These are phyloP conservation scores for Drosophila sturtevanti DNA, from an alignment of 1,140 invertebrate genomes.

Conservation along the genomic window DNA sequence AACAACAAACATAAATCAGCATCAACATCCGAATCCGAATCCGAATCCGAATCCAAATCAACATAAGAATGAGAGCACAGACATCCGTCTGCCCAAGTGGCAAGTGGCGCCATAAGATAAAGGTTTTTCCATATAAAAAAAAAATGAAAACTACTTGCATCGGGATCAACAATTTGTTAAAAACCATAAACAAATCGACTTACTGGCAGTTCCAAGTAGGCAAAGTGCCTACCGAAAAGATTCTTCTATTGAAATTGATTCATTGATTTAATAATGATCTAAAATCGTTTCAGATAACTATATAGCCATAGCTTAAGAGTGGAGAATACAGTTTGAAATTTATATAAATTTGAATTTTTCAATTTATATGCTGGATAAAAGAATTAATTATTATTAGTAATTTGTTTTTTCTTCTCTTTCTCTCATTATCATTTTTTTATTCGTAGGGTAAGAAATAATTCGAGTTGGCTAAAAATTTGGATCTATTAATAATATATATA, in stretches of 20 bases:
- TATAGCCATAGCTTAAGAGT: too few species aligned
- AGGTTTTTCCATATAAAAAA: conserved; percentile 7
- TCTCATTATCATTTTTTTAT: too few species aligned
- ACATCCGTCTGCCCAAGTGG: conserved; percentile 1
- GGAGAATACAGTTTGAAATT: background rate
- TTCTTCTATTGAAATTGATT: background rate
- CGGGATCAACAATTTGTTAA: conserved; percentile 4
- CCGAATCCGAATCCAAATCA: conserved; percentile 22
- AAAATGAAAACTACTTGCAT: background rate
- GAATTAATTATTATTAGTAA: too few species aligned
- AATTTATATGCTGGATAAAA: too few species aligned
- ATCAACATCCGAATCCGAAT: conserved; percentile 26
- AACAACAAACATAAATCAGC: conserved; percentile 61
- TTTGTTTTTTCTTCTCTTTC: too few species aligned
- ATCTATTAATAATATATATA: too few species aligned
- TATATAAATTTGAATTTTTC: too few species aligned
- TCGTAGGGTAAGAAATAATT: too few species aligned
- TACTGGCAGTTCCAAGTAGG: background rate
- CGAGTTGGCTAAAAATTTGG: too few species aligned
- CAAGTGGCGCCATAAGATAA: conserved; percentile 16
- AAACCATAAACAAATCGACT: conserved; percentile 11
- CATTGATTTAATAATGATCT: background rate
- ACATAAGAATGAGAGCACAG: background rate
- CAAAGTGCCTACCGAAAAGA: background rate
- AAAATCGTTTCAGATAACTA: too few species aligned